phyloP scores from a whole-genome alignment of 2,888 invertebrate genomes.

The Ectobius pallidus region DNA sequence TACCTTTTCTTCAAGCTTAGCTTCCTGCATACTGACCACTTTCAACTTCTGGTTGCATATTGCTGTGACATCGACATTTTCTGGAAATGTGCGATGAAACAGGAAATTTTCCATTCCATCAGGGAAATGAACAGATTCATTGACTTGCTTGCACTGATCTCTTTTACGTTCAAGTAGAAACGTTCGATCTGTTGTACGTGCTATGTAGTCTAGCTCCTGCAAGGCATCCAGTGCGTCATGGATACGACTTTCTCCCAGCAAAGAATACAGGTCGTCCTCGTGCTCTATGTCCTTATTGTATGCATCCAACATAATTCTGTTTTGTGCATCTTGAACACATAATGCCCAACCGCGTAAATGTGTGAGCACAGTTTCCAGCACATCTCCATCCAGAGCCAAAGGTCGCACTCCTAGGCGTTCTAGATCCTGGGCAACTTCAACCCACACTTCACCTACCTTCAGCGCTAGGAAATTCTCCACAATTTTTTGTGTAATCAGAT shows the following conservation, averaged over 20 bases:
- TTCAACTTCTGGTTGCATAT: background rate
- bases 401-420: slow-evolving; percentile 51
- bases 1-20: background rate
- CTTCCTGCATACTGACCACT: background rate
- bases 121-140: slow-evolving; percentile 39
- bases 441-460: slow-evolving; percentile 57
- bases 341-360: slow-evolving; percentile 52
- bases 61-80: background rate
- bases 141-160: slow-evolving; percentile 45
- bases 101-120: background rate
- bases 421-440: slow-evolving; percentile 53
- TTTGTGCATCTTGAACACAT: slow-evolving; percentile 52
- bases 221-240: slow-evolving; percentile 53
- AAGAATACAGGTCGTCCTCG: slow-evolving; percentile 52
- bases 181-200: slow-evolving; percentile 53
- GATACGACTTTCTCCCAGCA: slow-evolving; percentile 52
- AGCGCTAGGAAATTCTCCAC: slow-evolving; percentile 56
- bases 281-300: slow-evolving; percentile 48
- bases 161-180: slow-evolving; percentile 51
- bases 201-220: slow-evolving; percentile 53
- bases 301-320: slow-evolving; percentile 48
- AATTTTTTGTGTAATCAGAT: slow-evolving; percentile 55
- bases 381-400: slow-evolving; percentile 52
- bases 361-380: slow-evolving; percentile 51
- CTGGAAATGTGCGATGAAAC: slow-evolving; percentile 37